Percentiles rank a stretch among this genome's conserved stretches.
Evolutionary conservation across 2,888 invertebrate genomes (phyloP).

Genomic region (Heliconius ethilla): DNA sequence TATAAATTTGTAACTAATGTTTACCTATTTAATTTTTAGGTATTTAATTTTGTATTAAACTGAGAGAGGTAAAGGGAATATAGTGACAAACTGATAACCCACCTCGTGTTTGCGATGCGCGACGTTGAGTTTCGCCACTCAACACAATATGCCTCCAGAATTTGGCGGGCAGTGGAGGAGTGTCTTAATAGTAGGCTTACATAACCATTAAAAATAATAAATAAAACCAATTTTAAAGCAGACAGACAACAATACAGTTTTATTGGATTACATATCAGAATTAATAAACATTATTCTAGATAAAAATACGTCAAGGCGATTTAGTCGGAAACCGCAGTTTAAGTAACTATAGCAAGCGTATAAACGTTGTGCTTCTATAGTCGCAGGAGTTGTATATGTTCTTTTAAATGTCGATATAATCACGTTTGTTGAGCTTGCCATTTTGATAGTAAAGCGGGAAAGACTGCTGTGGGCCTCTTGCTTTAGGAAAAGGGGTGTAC

Average conservation of each 20-base stretch:
- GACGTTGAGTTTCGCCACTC: too few relatives aligned
- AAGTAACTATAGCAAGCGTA: not conserved
- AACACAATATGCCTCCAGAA: too few relatives aligned
- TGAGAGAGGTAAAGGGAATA: too few relatives aligned
- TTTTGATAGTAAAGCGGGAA: not conserved
- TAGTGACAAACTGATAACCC: too few relatives aligned
- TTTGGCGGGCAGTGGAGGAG: too few relatives aligned
- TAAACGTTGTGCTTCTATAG: not conserved
- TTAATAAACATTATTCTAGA: constrained; percentile 31
- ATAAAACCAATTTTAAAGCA: not conserved
- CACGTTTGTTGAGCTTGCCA: constrained; percentile 12
- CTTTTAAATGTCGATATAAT: constrained; percentile 11
- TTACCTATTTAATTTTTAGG: too few relatives aligned
- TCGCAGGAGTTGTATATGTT: not conserved
- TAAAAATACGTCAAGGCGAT: constrained; percentile 33
- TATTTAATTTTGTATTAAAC: too few relatives aligned
- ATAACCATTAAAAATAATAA: not conserved
- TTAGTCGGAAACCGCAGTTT: constrained; percentile 23
- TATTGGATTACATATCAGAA: constrained; percentile 9
- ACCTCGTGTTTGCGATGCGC: too few relatives aligned
- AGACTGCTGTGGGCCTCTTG: not conserved
- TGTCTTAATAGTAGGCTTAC: not conserved
- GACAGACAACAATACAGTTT: not conserved
- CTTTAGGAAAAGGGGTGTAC: too few relatives aligned
- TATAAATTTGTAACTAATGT: too few relatives aligned